phyloP scores from a whole-genome alignment of 35 echinoderm and acorn worm species.

The Ophiothrix spiculata region DNA sequence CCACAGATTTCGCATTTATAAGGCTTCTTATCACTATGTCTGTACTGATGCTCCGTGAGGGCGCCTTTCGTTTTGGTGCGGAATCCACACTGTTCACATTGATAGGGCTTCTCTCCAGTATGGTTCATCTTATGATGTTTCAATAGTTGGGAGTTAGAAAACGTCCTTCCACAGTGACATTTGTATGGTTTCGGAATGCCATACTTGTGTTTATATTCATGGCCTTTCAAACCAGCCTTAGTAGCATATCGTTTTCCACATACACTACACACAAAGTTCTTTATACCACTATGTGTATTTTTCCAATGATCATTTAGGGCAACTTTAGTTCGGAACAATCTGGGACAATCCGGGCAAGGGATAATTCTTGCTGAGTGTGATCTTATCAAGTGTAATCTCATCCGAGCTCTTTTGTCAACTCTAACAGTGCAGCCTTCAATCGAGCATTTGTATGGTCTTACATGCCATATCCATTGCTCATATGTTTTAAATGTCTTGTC shows the following conservation, averaged over 20 bases:
- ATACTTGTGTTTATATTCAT: not conserved
- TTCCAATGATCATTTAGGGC: not conserved
- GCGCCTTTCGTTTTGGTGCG: not conserved
- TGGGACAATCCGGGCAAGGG: not conserved
- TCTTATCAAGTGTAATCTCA: not conserved
- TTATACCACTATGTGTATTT: not conserved
- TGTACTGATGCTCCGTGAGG: not conserved
- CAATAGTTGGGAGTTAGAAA: not conserved
- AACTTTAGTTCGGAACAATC: not conserved
- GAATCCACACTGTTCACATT: not conserved
- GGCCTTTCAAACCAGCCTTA: not conserved
- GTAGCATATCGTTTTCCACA: not conserved
- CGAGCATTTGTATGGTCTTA: not conserved
- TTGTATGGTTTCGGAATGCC: not conserved
- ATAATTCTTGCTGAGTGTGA: not conserved
- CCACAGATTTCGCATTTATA: not conserved
- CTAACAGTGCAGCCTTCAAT: not conserved
- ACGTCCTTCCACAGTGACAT: not conserved
- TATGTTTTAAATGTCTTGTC: not conserved
- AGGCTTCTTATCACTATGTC: not conserved
- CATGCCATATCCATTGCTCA: not conserved
- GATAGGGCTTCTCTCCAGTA: not conserved
- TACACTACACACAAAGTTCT: not conserved
- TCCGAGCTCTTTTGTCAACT: not conserved
- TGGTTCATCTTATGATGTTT: not conserved